Conservation (phyloP, 2,797 vertebrate genomes). For the Sarcophilus harrisii region DNA sequence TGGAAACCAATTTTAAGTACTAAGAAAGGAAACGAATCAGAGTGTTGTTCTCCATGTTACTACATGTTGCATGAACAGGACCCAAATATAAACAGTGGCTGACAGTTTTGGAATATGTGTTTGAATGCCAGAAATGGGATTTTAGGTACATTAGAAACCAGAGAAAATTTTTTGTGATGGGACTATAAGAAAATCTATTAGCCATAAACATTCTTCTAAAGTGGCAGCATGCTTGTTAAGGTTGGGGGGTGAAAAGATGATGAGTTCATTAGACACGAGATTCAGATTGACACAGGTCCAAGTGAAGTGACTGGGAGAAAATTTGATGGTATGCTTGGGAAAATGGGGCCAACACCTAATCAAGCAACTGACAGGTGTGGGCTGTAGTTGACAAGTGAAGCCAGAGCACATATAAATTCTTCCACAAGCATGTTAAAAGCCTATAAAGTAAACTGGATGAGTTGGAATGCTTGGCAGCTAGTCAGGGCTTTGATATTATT, state of each 20-base stretch:
- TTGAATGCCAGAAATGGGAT: neutral
- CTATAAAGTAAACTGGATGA: neutral
- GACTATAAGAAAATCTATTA: neutral
- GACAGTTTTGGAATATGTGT: neutral
- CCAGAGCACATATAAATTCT: neutral
- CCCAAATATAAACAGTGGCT: neutral
- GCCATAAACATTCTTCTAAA: neutral
- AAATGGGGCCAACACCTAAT: neutral
- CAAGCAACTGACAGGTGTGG: neutral
- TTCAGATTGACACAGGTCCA: neutral
- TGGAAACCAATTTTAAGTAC: neutral
- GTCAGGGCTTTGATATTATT: neutral
- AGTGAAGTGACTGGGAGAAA: neutral
- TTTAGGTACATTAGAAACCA: neutral
- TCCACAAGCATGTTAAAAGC: neutral
- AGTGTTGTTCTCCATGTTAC: neutral
- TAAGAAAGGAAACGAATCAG: neutral
- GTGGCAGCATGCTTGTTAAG: neutral
- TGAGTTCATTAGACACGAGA: neutral
- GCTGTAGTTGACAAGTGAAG: neutral
- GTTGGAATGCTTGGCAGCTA: neutral
- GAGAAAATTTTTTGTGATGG: neutral
- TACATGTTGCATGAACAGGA: neutral
- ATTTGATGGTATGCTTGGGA: neutral
- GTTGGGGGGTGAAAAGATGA: neutral